Conservation (phyloP, 2,113 vertebrate species). For the Trogon surrucura region DNA sequence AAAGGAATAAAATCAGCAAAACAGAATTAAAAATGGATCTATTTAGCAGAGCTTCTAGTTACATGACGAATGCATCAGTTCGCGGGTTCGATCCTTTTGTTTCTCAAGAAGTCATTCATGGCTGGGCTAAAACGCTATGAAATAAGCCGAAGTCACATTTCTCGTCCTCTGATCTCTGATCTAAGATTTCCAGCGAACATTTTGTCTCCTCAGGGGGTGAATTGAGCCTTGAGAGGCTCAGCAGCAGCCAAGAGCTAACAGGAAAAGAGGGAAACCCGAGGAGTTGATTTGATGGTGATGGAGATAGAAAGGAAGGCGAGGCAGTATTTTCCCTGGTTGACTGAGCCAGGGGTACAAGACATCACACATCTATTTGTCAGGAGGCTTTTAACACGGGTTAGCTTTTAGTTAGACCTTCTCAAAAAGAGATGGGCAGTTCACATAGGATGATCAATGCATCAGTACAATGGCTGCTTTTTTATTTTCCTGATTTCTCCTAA, state of each 20-base stretch:
- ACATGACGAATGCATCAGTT: neutral
- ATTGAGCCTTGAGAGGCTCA: neutral
- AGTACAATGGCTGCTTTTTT: neutral
- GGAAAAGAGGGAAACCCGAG: neutral
- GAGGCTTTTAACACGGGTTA: neutral
- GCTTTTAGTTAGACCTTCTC: neutral
- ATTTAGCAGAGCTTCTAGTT: conserved; percentile 13
- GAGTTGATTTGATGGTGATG: neutral
- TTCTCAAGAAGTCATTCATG: neutral
- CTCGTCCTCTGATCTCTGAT: neutral
- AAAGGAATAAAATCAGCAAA: conserved; percentile 63
- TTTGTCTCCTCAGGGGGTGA: neutral
- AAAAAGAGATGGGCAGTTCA: neutral
- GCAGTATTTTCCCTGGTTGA: neutral
- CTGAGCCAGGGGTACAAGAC: rapidly evolving
- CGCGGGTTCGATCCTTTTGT: neutral
- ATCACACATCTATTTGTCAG: neutral
- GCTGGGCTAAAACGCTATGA: neutral
- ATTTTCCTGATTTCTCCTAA: neutral
- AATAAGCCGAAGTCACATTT: neutral
- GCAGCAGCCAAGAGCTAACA: neutral
- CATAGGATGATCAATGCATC: neutral
- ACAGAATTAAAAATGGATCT: conserved; percentile 59
- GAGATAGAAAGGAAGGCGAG: neutral
- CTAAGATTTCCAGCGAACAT: neutral